Evolutionary conservation across 2,888 invertebrate species (phyloP).

Genomic region (Heliconius sara): DNA sequence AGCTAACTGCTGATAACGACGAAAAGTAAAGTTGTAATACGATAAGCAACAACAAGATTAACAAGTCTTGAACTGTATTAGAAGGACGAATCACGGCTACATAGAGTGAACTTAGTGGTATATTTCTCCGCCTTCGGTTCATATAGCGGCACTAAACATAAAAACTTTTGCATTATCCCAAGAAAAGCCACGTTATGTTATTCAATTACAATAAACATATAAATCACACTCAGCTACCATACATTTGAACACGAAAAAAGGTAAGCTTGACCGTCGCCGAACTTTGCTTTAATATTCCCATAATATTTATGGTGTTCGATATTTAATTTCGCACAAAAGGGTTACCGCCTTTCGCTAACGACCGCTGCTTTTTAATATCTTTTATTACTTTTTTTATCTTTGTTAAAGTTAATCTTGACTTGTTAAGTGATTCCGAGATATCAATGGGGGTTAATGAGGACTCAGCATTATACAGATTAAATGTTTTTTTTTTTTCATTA

Average conservation of each 20-base stretch:
- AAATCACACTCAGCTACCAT: constrained; percentile 24
- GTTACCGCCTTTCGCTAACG: constrained; percentile 67
- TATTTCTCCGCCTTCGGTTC: neutral
- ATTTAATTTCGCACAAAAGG: constrained; percentile 61
- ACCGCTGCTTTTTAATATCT: constrained; percentile 55
- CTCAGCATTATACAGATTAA: constrained; percentile 3
- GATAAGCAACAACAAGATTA: neutral
- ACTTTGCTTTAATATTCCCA: constrained; percentile 53
- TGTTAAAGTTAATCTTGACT: constrained; percentile 50
- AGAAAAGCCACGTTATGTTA: neutral
- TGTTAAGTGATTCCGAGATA: constrained; percentile 72
- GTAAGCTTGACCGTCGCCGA: constrained; percentile 48
- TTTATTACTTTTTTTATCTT: constrained; percentile 58
- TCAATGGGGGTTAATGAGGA: constrained; percentile 70
- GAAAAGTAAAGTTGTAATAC: neutral
- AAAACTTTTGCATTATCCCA: neutral
- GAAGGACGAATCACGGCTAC: neutral
- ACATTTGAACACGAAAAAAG: constrained; percentile 27
- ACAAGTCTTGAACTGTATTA: neutral
- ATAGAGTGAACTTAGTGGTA: neutral
- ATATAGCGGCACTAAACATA: neutral
- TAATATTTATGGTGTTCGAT: constrained; percentile 63
- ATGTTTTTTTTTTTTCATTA: constrained; percentile 36
- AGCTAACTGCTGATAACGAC: too few species aligned
- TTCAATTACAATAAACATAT: constrained; percentile 14